These are phyloP conservation scores for Jacana jacana DNA, from an alignment of 2,113 vertebrate species.

Conservation along the genomic window DNA sequence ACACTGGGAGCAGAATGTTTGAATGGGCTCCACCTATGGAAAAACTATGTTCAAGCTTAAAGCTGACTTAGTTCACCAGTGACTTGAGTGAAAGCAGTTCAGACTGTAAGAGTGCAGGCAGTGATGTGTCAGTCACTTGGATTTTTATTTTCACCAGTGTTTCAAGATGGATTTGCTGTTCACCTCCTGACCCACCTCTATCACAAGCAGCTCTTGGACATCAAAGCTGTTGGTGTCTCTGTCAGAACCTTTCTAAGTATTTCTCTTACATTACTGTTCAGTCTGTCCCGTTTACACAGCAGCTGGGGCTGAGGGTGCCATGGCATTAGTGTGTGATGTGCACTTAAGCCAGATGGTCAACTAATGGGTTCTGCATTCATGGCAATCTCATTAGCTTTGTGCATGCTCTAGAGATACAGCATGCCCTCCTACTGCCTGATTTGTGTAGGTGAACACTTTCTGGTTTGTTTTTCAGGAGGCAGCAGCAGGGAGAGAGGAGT, in stretches of 20 bases:
- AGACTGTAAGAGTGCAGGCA: background rate
- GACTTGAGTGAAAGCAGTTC: background rate
- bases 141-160: background rate
- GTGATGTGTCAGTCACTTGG: background rate
- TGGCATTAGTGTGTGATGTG: background rate
- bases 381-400: background rate
- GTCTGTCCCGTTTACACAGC: background rate
- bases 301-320: background rate
- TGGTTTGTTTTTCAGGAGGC: constrained; percentile 23
- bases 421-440: background rate
- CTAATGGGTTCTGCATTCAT: background rate
- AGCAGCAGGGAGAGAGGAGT: background rate
- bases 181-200: background rate
- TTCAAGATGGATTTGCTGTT: background rate
- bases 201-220: background rate
- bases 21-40: background rate
- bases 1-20: background rate
- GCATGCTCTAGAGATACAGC: too few relatives aligned
- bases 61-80: background rate
- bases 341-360: background rate
- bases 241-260: background rate
- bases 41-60: background rate
- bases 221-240: background rate
- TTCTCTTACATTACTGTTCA: background rate
- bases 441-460: background rate